Evolutionary conservation across 2,113 vertebrate genomes (phyloP).

Genomic region (Takifugu flavidus): DNA sequence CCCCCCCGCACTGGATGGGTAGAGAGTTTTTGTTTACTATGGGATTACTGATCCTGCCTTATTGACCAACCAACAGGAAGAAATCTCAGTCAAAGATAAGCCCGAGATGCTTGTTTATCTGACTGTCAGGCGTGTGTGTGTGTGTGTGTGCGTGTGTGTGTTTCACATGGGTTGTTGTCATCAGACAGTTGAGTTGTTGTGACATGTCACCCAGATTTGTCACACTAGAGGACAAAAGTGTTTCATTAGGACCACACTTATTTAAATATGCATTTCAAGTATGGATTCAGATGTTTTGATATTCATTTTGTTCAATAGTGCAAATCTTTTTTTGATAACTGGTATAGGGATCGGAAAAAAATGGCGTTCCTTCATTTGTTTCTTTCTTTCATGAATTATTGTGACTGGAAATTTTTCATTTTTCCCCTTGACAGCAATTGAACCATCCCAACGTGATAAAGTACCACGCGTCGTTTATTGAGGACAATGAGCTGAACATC

Average conservation of each 20-base stretch:
- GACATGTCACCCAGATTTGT: conserved; percentile 70
- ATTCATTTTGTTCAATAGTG: conserved; percentile 50
- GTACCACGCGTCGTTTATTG: conserved; percentile 98
- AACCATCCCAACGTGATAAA: conserved; percentile 99
- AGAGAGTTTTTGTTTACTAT: conserved; percentile 66
- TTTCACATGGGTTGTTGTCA: conserved; percentile 63
- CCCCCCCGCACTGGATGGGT: conserved; percentile 41
- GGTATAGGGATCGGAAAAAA: neutral
- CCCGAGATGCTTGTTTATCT: conserved; percentile 61
- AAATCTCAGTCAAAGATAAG: conserved; percentile 57
- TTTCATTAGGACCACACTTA: conserved; percentile 60
- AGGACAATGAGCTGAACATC: conserved; percentile 97
- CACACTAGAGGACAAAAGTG: conserved; percentile 63
- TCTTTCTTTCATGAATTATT: conserved; percentile 2
- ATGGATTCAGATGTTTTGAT: conserved; percentile 32
- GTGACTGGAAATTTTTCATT: conserved; percentile 14
- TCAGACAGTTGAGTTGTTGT: conserved; percentile 62
- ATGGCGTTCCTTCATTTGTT: neutral
- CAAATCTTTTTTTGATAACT: conserved; percentile 7
- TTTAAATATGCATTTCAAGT: conserved; percentile 33
- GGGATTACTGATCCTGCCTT: conserved; percentile 60
- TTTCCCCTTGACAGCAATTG: conserved; percentile 83
- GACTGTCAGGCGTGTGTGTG: conserved; percentile 48
- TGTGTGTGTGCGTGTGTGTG: conserved; percentile 10
- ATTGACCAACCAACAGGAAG: conserved; percentile 71